Evolutionary conservation across 2,797 vertebrate species (phyloP).

Genomic region (Darevskia mixta): DNA sequence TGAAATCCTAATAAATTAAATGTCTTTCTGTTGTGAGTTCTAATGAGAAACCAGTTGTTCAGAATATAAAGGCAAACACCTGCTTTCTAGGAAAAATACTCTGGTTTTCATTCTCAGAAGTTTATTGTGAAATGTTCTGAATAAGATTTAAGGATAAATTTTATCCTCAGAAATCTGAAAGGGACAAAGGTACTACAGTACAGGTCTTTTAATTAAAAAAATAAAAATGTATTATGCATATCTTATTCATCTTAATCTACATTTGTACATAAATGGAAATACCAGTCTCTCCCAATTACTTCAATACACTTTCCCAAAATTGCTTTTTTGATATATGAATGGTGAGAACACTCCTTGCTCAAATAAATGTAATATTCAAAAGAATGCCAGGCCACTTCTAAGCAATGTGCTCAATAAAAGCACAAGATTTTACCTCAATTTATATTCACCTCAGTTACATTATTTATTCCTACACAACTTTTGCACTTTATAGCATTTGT

Average conservation of each 20-base stretch:
- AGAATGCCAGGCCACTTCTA: neutral
- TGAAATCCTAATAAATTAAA: neutral
- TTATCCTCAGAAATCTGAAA: neutral
- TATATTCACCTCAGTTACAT: neutral
- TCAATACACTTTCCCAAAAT: constrained; percentile 2
- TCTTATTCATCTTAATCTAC: neutral
- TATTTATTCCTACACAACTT: neutral
- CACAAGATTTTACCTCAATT: no score
- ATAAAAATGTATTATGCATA: neutral
- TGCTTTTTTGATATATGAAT: neutral
- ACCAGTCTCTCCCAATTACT: neutral
- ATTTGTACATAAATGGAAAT: neutral
- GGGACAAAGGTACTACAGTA: neutral
- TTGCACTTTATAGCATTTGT: neutral
- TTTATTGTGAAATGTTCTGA: neutral
- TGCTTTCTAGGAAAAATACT: neutral
- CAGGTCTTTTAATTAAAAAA: neutral
- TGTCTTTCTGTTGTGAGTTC: neutral
- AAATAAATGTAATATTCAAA: neutral
- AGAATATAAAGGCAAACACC: neutral
- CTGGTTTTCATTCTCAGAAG: neutral
- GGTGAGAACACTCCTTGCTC: neutral
- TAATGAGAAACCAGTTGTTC: neutral
- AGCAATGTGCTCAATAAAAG: no score
- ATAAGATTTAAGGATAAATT: neutral